Evolutionary conservation across 2,888 invertebrate genomes (phyloP).

Genomic region (Acronicta aceris): DNA sequence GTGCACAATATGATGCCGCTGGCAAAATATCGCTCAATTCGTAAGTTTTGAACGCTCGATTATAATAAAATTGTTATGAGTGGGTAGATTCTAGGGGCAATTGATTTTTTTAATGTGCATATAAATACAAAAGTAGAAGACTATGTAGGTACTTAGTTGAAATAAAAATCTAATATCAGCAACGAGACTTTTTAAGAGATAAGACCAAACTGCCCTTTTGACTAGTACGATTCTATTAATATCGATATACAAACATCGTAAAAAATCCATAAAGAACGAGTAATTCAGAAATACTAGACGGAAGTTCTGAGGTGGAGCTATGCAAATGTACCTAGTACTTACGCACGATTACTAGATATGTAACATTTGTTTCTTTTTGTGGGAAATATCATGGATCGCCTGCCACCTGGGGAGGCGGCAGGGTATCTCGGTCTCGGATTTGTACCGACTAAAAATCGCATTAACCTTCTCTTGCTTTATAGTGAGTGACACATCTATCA

Average conservation of each 20-base stretch:
- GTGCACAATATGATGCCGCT: constrained; percentile 78
- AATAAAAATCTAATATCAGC: neutral
- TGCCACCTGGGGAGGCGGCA: too few species aligned
- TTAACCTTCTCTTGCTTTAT: too few species aligned
- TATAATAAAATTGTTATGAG: constrained; percentile 16
- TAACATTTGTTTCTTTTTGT: neutral
- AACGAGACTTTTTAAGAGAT: neutral
- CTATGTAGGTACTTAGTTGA: neutral
- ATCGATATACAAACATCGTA: constrained; percentile 46
- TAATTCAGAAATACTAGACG: constrained; percentile 26
- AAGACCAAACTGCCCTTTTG: constrained; percentile 11
- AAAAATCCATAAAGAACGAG: constrained; percentile 34
- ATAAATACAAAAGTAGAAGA: neutral
- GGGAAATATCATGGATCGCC: too few species aligned
- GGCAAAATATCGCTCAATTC: constrained; percentile 82
- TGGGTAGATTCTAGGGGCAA: constrained; percentile 9
- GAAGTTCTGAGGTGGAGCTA: constrained; percentile 28
- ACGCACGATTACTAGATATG: constrained; percentile 18
- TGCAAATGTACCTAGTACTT: neutral
- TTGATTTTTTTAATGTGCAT: constrained; percentile 4
- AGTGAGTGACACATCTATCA: constrained; percentile 4
- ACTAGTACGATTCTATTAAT: constrained; percentile 43
- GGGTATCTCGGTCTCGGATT: too few species aligned
- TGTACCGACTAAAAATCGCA: too few species aligned
- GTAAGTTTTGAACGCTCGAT: constrained; percentile 67